Base-by-base conservation (phyloP, 2,113 vertebrate species). In the Passer montanus region DNA sequence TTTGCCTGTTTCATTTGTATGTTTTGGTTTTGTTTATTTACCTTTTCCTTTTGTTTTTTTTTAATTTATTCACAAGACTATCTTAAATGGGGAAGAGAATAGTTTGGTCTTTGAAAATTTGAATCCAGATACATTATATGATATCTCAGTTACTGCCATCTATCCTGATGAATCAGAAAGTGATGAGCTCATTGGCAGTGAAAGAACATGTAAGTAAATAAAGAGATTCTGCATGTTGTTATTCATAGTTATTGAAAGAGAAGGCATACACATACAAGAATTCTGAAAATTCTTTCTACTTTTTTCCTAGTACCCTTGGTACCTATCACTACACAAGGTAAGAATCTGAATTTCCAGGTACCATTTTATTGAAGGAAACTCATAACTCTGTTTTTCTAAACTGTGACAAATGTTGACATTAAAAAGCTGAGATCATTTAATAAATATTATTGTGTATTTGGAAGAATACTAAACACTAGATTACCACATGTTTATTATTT, bases 151-250 rank as follows among this genome's bases (percentile, higher is more conserved):
- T 47, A 99, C 99, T 11, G 99, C 99, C 91, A 99, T 99, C 96
- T 99, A 99, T 96, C 99, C 99, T 2, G 99, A 99, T 89, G 99
- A 99, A 87, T 99, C 99, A 1, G 99, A 99, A 97, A 99, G 99
- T 7, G 99, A 99, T 91, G 99, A 98, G 70, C 96, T 99, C 80
- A 98, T 98, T 84, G 99, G 99, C 63, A 97, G 84, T 58, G 98
- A 99, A 91, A 97, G 98, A 46, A 99, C 99, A 92, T 10, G 99
- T 99, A 98, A 98, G 99, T 97, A 73, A 94, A 86, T 21, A 70
- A 75, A 60, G 30, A 13, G 26, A 77, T 74, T 69, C 11, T 76
- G 24, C 52, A 79, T 84, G 44, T 68, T 90, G 26, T 47, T 80
- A 64, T 84, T 64, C 15, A 43, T 66, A 72, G 23, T 80, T 95